Evolutionary conservation across 2,797 vertebrate species (phyloP), one percentile per base, ranked within the genome.

Genomic region (Lerista edwardsae): DNA sequence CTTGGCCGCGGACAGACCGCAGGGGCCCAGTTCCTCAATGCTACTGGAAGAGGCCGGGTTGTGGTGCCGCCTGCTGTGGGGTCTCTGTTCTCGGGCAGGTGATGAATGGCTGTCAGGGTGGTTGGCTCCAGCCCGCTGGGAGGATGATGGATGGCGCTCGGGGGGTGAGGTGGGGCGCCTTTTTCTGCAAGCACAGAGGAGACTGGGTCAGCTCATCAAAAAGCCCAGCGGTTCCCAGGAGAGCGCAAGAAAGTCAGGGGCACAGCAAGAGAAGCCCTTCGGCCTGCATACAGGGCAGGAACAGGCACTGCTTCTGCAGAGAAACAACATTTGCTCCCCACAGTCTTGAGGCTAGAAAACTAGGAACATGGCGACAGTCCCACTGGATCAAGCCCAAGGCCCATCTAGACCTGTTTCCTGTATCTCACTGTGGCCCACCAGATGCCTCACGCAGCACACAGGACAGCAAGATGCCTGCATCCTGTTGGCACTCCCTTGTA

Each of bases 91-190:
- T 8, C 4, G 81, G 44, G 79, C 75, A 64, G 75, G 25, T 51
- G 89, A 80, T 71, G 84, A 91, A 83, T 44, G 44, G 36, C 21
- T 74, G 68, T 82, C 83, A 75, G 12, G 64, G 36, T 65, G 23
- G 78, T 44, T 6, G 67, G 71, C 87, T 82, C 83, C 87, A 41
- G 61, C 39, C 55, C 17, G 68, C 64, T 27, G 84, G 59, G 89
- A 23, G 19, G 69, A 74, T 39, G 87, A 88, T 62, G 87, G 79
- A 86, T 27, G 41, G 75, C 7, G 31, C 64, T 78, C 34, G 2
- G 68, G 36, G 76, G 84, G n/a, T 34, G 6, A 47, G 27, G 4
- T 23, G 8, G 61, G 77, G 27, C 55, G 69, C 39, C 73, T 14
- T 68, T 85, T 90, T 25, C 84, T 90, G 77, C 15, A 80, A 74